Percentiles rank a stretch among this genome's conserved stretches.
phyloP scores from a whole-genome alignment of 2,888 invertebrate genomes.

The Teinopalpus imperialis region DNA sequence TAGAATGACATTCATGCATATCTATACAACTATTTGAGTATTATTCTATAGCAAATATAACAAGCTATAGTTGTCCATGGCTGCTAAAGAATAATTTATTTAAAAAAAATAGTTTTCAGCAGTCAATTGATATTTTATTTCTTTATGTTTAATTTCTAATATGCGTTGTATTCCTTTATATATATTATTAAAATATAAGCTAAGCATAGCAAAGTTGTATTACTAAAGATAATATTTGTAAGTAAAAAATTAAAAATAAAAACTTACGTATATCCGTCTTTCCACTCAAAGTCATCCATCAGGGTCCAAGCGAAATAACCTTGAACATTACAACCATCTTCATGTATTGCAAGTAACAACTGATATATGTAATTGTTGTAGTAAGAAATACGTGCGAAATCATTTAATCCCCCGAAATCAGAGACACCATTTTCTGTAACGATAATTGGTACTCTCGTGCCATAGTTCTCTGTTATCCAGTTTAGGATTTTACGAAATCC shows the following conservation, averaged over 20 bases:
- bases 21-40: too few species aligned
- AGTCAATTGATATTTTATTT: too few species aligned
- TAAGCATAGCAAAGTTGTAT: too few species aligned
- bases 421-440: constrained; percentile 83
- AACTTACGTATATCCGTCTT: constrained; percentile 67
- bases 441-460: constrained; percentile 77
- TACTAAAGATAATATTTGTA: too few species aligned
- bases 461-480: constrained; percentile 83
- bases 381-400: constrained; percentile 76
- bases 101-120: too few species aligned
- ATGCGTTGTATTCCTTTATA: too few species aligned
- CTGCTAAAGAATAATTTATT: too few species aligned
- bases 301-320: constrained; percentile 84
- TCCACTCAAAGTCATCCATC: constrained; percentile 85
- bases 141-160: too few species aligned
- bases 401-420: constrained; percentile 64
- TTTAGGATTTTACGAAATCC: constrained; percentile 84
- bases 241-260: background rate
- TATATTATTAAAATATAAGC: too few species aligned
- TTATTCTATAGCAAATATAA: too few species aligned
- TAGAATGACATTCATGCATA: too few species aligned
- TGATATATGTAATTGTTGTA: constrained; percentile 72
- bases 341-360: constrained; percentile 56
- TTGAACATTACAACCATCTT: constrained; percentile 65
- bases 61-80: too few species aligned